Evolutionary conservation across 2,888 invertebrate species (phyloP).

Genomic region (Nemoura dubitans): DNA sequence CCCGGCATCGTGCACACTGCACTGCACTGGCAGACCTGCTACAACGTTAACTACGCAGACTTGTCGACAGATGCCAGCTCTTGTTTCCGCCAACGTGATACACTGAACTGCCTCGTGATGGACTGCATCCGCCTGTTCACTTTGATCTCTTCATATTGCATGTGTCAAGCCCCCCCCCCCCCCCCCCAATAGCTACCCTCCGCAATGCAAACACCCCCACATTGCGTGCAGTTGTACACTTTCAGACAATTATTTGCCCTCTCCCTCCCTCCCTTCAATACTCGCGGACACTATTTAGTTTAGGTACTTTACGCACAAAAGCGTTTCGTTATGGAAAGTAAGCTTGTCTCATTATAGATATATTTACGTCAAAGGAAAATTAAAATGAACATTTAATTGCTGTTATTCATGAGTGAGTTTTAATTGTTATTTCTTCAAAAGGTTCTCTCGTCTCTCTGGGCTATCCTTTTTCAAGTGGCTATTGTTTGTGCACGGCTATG

Average conservation of each 20-base stretch:
- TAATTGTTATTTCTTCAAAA: conserved; percentile 12
- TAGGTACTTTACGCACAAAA: conserved; percentile 14
- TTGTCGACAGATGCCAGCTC: conserved; percentile 43
- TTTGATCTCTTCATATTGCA: conserved; percentile 41
- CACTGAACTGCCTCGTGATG: conserved; percentile 32
- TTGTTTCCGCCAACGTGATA: conserved; percentile 36
- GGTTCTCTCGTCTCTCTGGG: background rate
- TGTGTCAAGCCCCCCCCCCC: conserved; percentile 12
- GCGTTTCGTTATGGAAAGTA: background rate
- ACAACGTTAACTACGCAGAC: conserved; percentile 19
- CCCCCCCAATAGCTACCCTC: background rate
- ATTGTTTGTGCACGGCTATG: background rate
- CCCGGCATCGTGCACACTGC: background rate
- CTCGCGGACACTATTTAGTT: conserved; percentile 20
- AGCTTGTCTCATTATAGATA: background rate
- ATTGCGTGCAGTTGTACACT: conserved; percentile 17
- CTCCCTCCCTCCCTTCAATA: background rate
- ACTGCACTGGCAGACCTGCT: background rate
- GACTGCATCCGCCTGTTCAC: conserved; percentile 24
- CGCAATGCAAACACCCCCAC: background rate
- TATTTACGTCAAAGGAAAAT: background rate
- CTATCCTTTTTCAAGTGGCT: background rate
- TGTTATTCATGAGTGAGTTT: conserved; percentile 9
- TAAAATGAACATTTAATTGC: background rate
- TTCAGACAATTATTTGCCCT: conserved; percentile 14